Evolutionary conservation across 2,888 invertebrate genomes (phyloP).

Genomic region (Eupithecia exiguata): DNA sequence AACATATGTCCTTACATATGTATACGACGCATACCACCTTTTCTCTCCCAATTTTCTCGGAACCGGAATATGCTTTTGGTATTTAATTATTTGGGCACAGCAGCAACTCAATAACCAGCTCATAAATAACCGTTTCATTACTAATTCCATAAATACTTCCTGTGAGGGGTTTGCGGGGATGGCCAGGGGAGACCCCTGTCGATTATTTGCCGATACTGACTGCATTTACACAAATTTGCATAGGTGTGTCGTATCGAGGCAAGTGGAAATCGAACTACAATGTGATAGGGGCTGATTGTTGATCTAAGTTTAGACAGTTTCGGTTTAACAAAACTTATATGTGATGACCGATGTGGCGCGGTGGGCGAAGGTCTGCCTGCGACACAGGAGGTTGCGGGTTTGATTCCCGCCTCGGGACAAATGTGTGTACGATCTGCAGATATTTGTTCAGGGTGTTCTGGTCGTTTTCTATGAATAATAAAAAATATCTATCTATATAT

Average conservation of each 20-base stretch:
- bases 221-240: slow-evolving; percentile 76
- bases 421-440: too few species aligned
- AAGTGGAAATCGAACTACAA: background rate
- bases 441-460: too few species aligned
- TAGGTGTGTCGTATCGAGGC: slow-evolving; percentile 73
- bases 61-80: slow-evolving; percentile 22
- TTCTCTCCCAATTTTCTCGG: slow-evolving; percentile 12
- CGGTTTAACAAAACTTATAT: background rate
- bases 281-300: background rate
- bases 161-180: slow-evolving; percentile 34
- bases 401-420: too few species aligned
- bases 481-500: too few species aligned
- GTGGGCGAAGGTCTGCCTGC: too few species aligned
- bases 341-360: too few species aligned
- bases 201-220: slow-evolving; percentile 76
- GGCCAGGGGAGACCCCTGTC: slow-evolving; percentile 49
- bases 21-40: background rate
- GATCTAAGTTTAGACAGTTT: background rate
- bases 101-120: slow-evolving; percentile 27
- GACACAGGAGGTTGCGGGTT: too few species aligned
- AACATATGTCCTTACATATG: too few species aligned
- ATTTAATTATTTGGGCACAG: slow-evolving; percentile 19
- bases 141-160: slow-evolving; percentile 36
- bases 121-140: slow-evolving; percentile 39
- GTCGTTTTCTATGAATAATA: too few species aligned